Conservation (phyloP, 30 jellyfish, hydroid and myxozoan species). For the Mastigias papua region DNA sequence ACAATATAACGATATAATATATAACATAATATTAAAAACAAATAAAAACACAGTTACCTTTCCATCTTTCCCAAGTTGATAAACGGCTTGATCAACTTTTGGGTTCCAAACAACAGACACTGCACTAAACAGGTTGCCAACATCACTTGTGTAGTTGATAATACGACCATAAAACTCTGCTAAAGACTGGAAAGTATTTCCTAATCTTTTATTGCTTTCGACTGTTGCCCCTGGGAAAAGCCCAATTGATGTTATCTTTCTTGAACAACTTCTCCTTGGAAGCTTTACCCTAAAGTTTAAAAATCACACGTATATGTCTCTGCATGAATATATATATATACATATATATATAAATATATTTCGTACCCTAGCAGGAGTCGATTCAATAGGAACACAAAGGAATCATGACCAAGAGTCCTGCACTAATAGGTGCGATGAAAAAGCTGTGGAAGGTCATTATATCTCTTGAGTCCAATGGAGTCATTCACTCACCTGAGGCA, state of each 20-base stretch:
- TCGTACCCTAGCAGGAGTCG: too few relatives aligned
- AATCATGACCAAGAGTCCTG: too few relatives aligned
- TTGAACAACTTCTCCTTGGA: conserved; percentile 26
- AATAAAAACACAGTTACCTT: conserved; percentile 24
- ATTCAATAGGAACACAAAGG: too few relatives aligned
- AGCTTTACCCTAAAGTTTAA: conserved; percentile 14
- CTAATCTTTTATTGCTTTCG: conserved; percentile 3
- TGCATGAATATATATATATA: too few relatives aligned
- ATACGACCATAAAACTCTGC: conserved; percentile 31
- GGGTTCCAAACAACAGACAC: conserved; percentile 44
- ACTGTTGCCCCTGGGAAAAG: conserved; percentile 55
- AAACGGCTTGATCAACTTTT: conserved; percentile 5
- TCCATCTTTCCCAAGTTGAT: conserved; percentile 42
- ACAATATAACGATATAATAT: too few relatives aligned
- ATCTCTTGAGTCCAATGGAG: too few relatives aligned
- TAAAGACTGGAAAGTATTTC: conserved; percentile 34
- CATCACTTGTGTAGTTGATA: conserved; percentile 14
- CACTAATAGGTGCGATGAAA: too few relatives aligned
- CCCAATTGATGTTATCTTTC: conserved; percentile 10
- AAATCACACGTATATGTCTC: too few relatives aligned
- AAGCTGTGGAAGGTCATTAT: too few relatives aligned
- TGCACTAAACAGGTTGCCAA: conserved; percentile 27
- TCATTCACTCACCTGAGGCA: too few relatives aligned
- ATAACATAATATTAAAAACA: too few relatives aligned
- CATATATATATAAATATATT: too few relatives aligned